phyloP scores from a whole-genome alignment of 2,113 vertebrate species.

The human region DNA sequence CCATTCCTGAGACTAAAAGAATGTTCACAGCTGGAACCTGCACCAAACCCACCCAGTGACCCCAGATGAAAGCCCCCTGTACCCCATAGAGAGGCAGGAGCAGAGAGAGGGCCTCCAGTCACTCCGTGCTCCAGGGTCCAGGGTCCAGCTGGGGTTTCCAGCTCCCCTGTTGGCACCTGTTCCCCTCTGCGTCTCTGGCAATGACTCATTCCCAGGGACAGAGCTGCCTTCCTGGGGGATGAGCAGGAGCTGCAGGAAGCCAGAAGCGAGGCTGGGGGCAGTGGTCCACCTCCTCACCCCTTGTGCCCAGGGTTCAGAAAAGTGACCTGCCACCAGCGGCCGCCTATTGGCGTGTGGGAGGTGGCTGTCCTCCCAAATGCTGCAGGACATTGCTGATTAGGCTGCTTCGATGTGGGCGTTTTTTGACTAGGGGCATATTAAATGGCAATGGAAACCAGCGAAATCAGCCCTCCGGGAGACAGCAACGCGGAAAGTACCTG shows the following conservation, averaged over 20 bases:
- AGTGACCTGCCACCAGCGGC: not conserved
- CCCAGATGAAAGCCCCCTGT: not conserved
- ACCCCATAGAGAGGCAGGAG: not conserved
- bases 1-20: not conserved
- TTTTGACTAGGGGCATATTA: not conserved
- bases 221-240: not conserved
- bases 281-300: not conserved
- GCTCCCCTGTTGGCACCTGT: rapidly evolving
- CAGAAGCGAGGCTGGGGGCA: not conserved
- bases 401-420: rapidly evolving
- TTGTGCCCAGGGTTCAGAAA: not conserved
- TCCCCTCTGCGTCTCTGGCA: no score
- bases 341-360: rapidly evolving
- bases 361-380: not conserved
- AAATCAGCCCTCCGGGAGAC: not conserved
- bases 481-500: not conserved
- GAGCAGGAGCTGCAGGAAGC: not conserved
- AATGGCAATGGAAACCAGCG: not conserved
- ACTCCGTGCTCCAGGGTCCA: not conserved
- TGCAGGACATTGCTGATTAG: not conserved
- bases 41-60: rapidly evolving
- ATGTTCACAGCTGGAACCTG: not conserved
- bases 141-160: not conserved
- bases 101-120: not conserved
- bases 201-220: not conserved